Conservation (phyloP, 2,113 vertebrate species). For the Scomber scombrus region DNA sequence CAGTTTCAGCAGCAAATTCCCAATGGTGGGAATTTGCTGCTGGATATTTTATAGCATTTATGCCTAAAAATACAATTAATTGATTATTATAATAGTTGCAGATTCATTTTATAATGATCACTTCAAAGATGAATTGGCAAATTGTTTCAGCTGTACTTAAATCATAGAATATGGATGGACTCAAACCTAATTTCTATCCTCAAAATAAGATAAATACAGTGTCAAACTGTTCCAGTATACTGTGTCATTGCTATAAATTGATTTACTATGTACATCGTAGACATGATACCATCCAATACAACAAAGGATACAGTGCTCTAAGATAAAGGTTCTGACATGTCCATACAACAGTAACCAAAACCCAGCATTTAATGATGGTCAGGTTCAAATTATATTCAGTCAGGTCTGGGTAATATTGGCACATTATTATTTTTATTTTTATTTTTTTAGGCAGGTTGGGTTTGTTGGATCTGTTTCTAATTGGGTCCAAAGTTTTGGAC, state of each 20-base stretch:
- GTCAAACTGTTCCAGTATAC: too few species aligned
- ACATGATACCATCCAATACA: background rate
- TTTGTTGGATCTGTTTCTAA: constrained; percentile 1
- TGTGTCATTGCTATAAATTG: too few species aligned
- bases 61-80: too few species aligned
- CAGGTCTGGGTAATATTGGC: background rate
- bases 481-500: background rate
- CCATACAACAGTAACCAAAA: constrained; percentile 14
- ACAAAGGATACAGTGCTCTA: too few species aligned
- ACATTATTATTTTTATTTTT: background rate
- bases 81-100: too few species aligned
- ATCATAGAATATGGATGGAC: background rate
- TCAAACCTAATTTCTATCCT: background rate
- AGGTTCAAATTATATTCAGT: background rate
- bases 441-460: background rate
- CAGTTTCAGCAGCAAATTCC: too few species aligned
- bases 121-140: too few species aligned
- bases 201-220: too few species aligned
- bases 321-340: background rate
- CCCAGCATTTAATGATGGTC: constrained; percentile 12
- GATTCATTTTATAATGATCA: too few species aligned
- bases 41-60: too few species aligned
- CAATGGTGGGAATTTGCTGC: too few species aligned
- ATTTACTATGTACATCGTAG: background rate
- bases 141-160: too few species aligned